Evolutionary conservation across 2,113 vertebrate genomes (phyloP).

Genomic region (Osmerus eperlanus): DNA sequence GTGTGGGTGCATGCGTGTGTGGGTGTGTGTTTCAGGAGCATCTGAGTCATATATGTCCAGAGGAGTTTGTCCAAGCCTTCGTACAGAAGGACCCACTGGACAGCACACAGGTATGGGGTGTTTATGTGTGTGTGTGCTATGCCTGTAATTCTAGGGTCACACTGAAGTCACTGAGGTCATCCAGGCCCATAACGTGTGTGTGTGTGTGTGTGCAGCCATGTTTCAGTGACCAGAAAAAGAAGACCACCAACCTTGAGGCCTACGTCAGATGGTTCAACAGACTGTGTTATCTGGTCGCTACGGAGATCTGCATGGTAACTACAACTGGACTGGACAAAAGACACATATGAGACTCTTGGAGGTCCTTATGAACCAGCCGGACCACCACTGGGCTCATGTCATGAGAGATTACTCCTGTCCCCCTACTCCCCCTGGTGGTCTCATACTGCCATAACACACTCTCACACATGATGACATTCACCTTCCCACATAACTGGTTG

Average conservation of each 20-base stretch:
- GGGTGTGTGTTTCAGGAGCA: slow-evolving; percentile 78
- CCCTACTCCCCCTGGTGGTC: slow-evolving; percentile 20
- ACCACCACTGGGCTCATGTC: too few species aligned
- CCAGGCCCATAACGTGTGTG: background rate
- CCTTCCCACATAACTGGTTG: too few species aligned
- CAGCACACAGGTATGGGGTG: slow-evolving; percentile 81
- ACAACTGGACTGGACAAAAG: background rate
- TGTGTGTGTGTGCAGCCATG: slow-evolving; percentile 69
- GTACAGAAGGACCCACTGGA: slow-evolving; percentile 89
- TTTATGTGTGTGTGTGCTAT: background rate
- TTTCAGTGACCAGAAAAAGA: slow-evolving; percentile 83
- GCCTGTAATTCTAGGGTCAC: background rate
- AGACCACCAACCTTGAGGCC: slow-evolving; percentile 89
- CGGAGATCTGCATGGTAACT: slow-evolving; percentile 96
- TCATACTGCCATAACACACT: background rate
- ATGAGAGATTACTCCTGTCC: background rate
- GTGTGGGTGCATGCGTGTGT: slow-evolving; percentile 21
- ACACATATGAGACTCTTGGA: background rate
- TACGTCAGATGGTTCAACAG: slow-evolving; percentile 98
- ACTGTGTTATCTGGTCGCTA: slow-evolving; percentile 94
- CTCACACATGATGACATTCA: background rate
- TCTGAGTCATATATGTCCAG: slow-evolving; percentile 89
- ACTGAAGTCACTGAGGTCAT: background rate
- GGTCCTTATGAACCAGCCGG: background rate
- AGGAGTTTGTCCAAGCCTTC: slow-evolving; percentile 95